These are phyloP conservation scores for Trichogramma pretiosum DNA, from an alignment of 1,140 invertebrate genomes.

Conservation along the genomic window DNA sequence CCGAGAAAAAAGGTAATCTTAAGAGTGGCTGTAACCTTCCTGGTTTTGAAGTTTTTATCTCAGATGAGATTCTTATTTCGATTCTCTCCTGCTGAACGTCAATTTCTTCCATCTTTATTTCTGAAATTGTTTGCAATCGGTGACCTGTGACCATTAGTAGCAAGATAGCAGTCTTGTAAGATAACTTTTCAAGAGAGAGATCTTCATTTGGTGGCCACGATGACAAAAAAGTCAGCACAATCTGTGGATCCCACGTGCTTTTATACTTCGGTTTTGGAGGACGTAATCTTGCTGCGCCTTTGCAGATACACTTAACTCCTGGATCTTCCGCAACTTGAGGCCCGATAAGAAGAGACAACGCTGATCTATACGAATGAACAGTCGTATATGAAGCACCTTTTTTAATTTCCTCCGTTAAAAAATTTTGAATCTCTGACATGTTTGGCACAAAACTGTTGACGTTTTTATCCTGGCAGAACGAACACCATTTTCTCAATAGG, in stretches of 20 bases:
- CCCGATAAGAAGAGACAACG: constrained; percentile 4
- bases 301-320: constrained; percentile 21
- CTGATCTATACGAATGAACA: not conserved
- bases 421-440: no score
- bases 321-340: not conserved
- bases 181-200: constrained; percentile 20
- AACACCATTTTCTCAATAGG: not conserved
- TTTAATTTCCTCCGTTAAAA: constrained; percentile 1
- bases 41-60: constrained; percentile 13
- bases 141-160: constrained; percentile 20
- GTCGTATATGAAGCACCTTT: not conserved
- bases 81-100: not conserved
- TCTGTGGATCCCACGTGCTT: constrained; percentile 21
- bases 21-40: constrained; percentile 10
- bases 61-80: constrained; percentile 13
- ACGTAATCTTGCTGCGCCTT: constrained; percentile 20
- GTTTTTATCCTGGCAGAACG: not conserved
- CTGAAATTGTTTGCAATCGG: constrained; percentile 16
- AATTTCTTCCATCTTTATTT: constrained; percentile 9
- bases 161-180: constrained; percentile 18
- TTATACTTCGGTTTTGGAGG: constrained; percentile 22
- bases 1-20: constrained; percentile 2
- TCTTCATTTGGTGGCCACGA: constrained; percentile 14
- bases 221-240: constrained; percentile 13
- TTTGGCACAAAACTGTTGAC: no score